These are phyloP conservation scores for Sebastes variabilis DNA, from an alignment of 2,797 vertebrate genomes.

Conservation along the genomic window DNA sequence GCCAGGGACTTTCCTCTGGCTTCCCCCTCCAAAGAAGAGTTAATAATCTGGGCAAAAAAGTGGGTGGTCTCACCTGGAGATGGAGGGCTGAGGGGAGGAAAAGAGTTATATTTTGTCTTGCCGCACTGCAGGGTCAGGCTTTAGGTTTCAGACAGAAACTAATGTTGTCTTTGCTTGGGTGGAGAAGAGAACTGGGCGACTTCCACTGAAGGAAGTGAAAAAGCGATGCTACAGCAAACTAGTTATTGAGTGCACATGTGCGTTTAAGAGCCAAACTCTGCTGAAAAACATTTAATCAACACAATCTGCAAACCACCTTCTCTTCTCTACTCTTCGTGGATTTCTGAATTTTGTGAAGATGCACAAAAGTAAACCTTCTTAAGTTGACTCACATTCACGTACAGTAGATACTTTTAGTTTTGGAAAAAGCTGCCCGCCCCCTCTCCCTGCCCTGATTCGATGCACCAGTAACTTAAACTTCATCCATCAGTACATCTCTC, in stretches of 20 bases:
- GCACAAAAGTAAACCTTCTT: background rate
- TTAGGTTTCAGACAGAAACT: conserved; percentile 32
- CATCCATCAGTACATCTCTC: conserved; percentile 39
- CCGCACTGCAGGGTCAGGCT: conserved; percentile 12
- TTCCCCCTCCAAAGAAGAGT: conserved; percentile 28
- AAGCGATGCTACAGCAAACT: background rate
- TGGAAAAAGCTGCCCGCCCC: background rate
- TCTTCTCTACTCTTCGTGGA: background rate
- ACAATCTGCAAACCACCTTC: background rate
- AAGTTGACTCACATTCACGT: background rate
- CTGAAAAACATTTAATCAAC: background rate
- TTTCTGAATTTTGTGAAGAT: background rate
- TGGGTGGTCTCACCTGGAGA: conserved; percentile 52
- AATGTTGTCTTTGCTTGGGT: conserved; percentile 28
- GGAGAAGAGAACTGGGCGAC: background rate
- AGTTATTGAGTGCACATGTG: background rate
- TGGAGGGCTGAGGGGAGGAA: conserved; percentile 5
- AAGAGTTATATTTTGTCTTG: background rate
- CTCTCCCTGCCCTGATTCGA: conserved; percentile 1
- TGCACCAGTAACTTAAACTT: conserved; percentile 22
- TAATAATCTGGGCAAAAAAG: conserved; percentile 10
- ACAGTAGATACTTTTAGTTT: background rate
- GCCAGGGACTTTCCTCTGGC: conserved; percentile 72
- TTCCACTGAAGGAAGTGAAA: background rate
- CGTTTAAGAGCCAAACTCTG: background rate